These are phyloP conservation scores for Drymonia ruficornis DNA, from an alignment of 2,888 invertebrate species.

Conservation along the genomic window DNA sequence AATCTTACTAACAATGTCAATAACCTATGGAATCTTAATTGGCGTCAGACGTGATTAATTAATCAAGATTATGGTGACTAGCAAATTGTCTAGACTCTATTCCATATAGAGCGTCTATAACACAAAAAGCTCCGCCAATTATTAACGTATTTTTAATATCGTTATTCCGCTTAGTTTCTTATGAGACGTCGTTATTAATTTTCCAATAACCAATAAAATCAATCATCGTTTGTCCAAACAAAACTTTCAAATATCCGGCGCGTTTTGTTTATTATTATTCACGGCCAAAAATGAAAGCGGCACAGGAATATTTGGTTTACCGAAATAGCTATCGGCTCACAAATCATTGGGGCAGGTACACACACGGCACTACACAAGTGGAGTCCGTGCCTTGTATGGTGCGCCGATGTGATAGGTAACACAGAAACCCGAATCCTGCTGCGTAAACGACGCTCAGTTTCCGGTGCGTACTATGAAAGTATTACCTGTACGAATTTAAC, in stretches of 20 bases:
- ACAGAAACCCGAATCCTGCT: constrained; percentile 67
- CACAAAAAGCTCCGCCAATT: neutral
- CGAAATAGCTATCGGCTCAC: constrained; percentile 77
- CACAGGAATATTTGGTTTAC: constrained; percentile 69
- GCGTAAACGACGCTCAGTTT: constrained; percentile 51
- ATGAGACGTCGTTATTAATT: constrained; percentile 36
- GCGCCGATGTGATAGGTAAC: constrained; percentile 40
- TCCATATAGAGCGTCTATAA: neutral
- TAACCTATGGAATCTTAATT: constrained; percentile 20
- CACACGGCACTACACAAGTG: constrained; percentile 26
- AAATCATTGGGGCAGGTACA: constrained; percentile 70
- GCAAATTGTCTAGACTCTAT: constrained; percentile 16
- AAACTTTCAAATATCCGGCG: constrained; percentile 66
- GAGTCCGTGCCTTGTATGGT: constrained; percentile 36
- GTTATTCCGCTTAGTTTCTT: neutral
- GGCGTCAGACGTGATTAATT: constrained; percentile 29
- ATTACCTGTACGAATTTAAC: constrained; percentile 37
- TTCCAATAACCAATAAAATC: constrained; percentile 64
- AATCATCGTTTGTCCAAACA: constrained; percentile 67
- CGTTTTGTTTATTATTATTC: constrained; percentile 70
- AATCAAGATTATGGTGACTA: constrained; percentile 20
- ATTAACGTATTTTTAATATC: neutral
- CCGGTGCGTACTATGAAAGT: constrained; percentile 52
- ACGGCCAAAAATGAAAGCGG: constrained; percentile 73
- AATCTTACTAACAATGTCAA: neutral